Base-by-base conservation (phyloP, 2,797 vertebrate genomes). In the Crocidura indochinensis region DNA sequence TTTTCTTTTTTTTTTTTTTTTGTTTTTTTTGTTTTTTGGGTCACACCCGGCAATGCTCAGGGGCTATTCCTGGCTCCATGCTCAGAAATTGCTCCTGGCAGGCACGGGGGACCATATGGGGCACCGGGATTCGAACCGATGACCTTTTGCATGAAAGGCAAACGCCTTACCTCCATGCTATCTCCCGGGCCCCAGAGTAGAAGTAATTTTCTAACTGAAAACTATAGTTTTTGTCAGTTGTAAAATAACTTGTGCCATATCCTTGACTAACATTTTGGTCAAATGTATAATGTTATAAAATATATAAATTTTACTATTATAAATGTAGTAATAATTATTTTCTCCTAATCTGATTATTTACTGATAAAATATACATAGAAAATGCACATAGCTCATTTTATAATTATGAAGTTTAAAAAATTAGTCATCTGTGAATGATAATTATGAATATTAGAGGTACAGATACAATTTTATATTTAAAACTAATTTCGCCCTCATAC, bases 361-460 rank as follows among this genome's bases (percentile, higher is more conserved):
- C 9, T 51, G 49, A 10, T 51, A n/a, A n/a, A n/a, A n/a, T n/a
- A n/a, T n/a, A n/a, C n/a, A n/a, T n/a, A n/a, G 14, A 51, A 51
- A 51, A 60, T 20, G 20, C 56, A 17, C 0, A 80, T 19, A n/a
- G 47, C 49, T 90, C 90, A 26, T 91, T 94, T 90, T 74, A 31
- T 14, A 87, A 1, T 87, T 3, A 20, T 26, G 73, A 27, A 83
- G 79, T 1, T 22, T 78, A 95, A 75, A 29, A n/a, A 82, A 75
- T n/a, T 0, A 84, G 15, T 51, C n/a, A 81, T 62, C 47, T 46
- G 24, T 83, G 62, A 81, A 87, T 8, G 87, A 3, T 68, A 88
- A 24, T 8, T 82, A 1, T 60, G 0, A 88, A 72, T 88, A 47
- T 7, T 51, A 92, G 4, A 79, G 1, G 69, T 51, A 44, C 87